Evolutionary conservation across 2,888 invertebrate species (phyloP).

Genomic region (Drosophila falleni): DNA sequence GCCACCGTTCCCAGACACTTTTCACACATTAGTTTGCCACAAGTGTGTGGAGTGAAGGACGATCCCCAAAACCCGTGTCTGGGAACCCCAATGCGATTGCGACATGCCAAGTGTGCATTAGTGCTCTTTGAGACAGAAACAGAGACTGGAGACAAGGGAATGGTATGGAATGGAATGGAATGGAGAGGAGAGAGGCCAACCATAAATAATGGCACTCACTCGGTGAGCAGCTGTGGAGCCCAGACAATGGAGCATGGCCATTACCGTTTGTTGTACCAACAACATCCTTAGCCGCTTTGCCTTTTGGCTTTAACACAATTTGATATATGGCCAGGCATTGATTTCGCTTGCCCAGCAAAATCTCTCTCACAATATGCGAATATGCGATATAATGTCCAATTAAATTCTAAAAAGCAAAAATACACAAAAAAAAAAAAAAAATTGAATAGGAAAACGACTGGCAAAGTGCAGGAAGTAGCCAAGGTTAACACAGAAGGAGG

Average conservation of each 20-base stretch:
- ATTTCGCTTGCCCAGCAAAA: slow-evolving; percentile 63
- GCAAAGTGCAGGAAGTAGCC: slow-evolving; percentile 54
- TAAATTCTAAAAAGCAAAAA: slow-evolving; percentile 68
- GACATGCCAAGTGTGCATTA: slow-evolving; percentile 70
- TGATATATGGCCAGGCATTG: slow-evolving; percentile 79
- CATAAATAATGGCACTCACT: slow-evolving; percentile 72
- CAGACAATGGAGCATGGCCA: slow-evolving; percentile 67
- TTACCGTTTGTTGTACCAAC: slow-evolving; percentile 67
- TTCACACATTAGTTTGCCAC: slow-evolving; percentile 56
- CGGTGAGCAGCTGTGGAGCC: slow-evolving; percentile 58
- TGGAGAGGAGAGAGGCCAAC: slow-evolving; percentile 27
- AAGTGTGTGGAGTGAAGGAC: slow-evolving; percentile 34
- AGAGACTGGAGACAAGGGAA: not conserved
- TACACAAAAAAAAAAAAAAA: slow-evolving; percentile 27
- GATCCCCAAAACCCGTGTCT: not conserved
- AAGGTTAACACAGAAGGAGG: not conserved
- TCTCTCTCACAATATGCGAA: slow-evolving; percentile 59
- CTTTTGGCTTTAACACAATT: slow-evolving; percentile 63
- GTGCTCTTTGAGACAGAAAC: slow-evolving; percentile 23
- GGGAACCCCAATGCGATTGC: slow-evolving; percentile 45
- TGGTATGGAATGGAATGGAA: not conserved
- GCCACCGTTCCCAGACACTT: slow-evolving; percentile 61
- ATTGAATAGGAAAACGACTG: slow-evolving; percentile 25
- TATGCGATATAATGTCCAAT: slow-evolving; percentile 79
- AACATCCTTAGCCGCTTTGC: slow-evolving; percentile 52